Evolutionary conservation across 2,797 vertebrate species (phyloP).

Genomic region (Acanthiza pusilla): DNA sequence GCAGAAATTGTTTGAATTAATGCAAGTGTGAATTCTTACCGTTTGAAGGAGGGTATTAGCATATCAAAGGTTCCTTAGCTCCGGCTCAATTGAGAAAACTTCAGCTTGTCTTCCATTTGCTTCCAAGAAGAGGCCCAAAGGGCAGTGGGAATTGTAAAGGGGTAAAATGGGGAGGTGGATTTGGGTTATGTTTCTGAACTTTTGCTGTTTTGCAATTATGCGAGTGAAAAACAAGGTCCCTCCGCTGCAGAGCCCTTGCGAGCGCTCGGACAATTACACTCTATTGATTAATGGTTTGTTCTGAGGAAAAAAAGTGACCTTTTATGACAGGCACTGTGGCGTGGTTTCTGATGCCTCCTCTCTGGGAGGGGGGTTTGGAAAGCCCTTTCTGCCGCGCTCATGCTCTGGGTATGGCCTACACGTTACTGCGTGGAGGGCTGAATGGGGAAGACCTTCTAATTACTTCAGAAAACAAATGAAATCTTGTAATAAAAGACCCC

Average conservation of each 20-base stretch:
- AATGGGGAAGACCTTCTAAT: constrained; percentile 60
- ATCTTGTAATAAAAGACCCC: constrained; percentile 44
- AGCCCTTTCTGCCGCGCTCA: constrained; percentile 40
- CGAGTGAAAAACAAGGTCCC: constrained; percentile 67
- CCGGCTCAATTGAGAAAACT: constrained; percentile 84
- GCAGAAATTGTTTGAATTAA: constrained; percentile 88
- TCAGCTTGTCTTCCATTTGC: constrained; percentile 85
- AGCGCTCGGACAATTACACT: constrained; percentile 70
- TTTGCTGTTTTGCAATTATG: constrained; percentile 77
- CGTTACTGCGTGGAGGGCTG: constrained; percentile 13
- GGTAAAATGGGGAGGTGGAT: constrained; percentile 78
- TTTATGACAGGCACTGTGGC: constrained; percentile 67
- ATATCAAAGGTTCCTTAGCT: constrained; percentile 92
- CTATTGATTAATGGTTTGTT: constrained; percentile 75
- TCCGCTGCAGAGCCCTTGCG: constrained; percentile 64
- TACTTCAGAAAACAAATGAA: constrained; percentile 60
- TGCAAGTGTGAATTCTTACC: constrained; percentile 90
- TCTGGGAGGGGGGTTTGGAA: constrained; percentile 25
- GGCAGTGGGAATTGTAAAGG: constrained; percentile 80
- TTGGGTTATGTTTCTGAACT: constrained; percentile 76
- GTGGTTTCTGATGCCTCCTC: constrained; percentile 57
- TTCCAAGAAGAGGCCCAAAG: constrained; percentile 84
- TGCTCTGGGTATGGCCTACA: constrained; percentile 39
- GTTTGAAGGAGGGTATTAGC: constrained; percentile 90
- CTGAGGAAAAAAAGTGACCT: constrained; percentile 69